Conservation (phyloP, 2,113 vertebrate genomes). For the Melanerpes aurifrons region DNA sequence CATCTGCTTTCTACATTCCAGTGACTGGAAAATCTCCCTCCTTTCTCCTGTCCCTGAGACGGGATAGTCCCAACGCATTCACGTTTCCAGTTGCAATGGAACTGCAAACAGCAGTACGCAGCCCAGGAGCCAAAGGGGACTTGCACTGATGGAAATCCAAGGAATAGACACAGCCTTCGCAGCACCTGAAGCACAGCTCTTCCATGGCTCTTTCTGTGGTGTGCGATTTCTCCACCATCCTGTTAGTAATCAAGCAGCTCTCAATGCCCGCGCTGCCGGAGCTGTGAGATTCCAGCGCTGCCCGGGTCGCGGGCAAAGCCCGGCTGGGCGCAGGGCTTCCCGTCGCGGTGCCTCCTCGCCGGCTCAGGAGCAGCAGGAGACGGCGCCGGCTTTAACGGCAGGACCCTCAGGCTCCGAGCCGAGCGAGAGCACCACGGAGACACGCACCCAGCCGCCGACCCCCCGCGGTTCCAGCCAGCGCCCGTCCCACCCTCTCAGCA, state of each 20-base stretch:
- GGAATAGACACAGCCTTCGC: background rate
- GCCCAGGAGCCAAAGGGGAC: background rate
- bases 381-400: background rate
- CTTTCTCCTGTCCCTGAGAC: background rate
- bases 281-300: rapidly evolving
- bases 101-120: background rate
- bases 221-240: too few species aligned
- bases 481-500: background rate
- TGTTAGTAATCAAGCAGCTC: background rate
- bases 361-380: background rate
- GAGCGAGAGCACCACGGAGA: rapidly evolving
- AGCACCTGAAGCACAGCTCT: rapidly evolving
- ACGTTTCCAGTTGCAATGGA: slow-evolving; percentile 17
- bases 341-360: background rate
- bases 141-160: rapidly evolving
- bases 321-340: background rate
- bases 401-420: background rate
- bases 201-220: background rate
- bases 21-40: slow-evolving; percentile 17
- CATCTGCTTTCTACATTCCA: slow-evolving; percentile 48
- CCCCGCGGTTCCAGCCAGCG: background rate
- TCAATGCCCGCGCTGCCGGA: rapidly evolving
- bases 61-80: slow-evolving; percentile 6
- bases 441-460: background rate
- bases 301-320: too few species aligned